Evolutionary conservation across 2,888 invertebrate genomes (phyloP).

Genomic region (Melipona beecheii): DNA sequence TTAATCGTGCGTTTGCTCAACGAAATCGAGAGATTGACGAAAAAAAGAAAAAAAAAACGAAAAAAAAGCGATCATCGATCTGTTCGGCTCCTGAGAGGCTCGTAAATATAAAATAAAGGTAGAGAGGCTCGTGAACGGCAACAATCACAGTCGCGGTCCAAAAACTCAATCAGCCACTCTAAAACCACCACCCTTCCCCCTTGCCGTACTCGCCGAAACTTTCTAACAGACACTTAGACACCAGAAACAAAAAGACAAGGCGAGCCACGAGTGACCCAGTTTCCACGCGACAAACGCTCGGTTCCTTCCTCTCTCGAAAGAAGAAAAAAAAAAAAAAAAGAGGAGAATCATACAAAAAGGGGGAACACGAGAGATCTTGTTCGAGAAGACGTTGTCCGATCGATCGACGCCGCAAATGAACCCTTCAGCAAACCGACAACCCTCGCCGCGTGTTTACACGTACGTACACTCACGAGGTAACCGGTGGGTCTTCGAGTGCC

Average conservation of each 20-base stretch:
- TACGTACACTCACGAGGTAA: conserved; percentile 24
- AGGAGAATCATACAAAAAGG: neutral
- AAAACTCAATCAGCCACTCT: no score
- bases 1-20: no score
- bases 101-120: no score
- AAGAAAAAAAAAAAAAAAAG: neutral
- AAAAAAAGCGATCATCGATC: no score
- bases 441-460: conserved; percentile 25
- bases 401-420: neutral
- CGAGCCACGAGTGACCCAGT: conserved; percentile 9
- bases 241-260: neutral
- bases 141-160: no score
- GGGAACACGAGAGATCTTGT: neutral
- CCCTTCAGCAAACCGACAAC: conserved; percentile 5
- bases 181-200: no score
- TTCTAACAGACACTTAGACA: no score
- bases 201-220: no score
- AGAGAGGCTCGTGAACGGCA: no score
- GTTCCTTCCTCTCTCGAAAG: neutral
- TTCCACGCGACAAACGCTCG: neutral
- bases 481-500: conserved; percentile 13
- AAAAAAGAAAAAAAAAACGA: no score
- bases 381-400: neutral
- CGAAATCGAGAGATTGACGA: no score
- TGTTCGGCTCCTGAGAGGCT: no score